Base-by-base conservation (phyloP, 2,888 invertebrate species). In the Synanthedon myopaeformis region DNA sequence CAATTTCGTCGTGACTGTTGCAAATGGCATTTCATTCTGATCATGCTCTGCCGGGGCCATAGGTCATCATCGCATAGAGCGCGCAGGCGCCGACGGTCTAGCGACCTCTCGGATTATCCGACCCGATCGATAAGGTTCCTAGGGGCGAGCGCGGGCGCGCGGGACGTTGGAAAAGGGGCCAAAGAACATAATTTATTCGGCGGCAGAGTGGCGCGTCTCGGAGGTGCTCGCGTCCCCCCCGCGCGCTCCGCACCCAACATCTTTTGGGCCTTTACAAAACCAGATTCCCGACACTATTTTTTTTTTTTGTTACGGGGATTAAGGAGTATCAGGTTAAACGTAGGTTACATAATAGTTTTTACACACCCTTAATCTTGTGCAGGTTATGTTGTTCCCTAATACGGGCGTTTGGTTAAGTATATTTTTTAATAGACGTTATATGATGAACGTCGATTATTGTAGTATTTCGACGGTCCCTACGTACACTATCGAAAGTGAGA, bases 181-280 rank as follows among this genome's bases (percentile, higher is more conserved):
- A 70, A 73, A 75, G 79, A 74, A 71, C 74, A 76, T 84, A 84
- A 85, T 85, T 79, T 83, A 85, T 85, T 83, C 84, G 85, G 86
- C 86, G 85, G 85, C 85, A 79, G 79, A 64, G 81, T 81, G 86
- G 83, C 85, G 85, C 83, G 83, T 70, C 81, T 73, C 67, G 67
- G 70, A 79, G 79, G 79, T 80, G 80, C 79, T 77, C 70, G 66
- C 62, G 52, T 66, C 70, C 72, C 70, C n/a, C n/a, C n/a, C 69
- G 66, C 67, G 12, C 50, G 42, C 51, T 35, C 41, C 48, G 17
- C 52, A 49, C 51, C 41, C 19, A 12, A 8, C 51, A 14, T 57
- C 63, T 57, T 64, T 59, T 64, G 69, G 53, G 56, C 62, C 45
- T 59, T 64, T 64, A 68, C 66, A 59, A 70, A 77, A 79, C 79